These are phyloP conservation scores for Acomys russatus DNA, from an alignment of 2,797 vertebrate species.

Conservation along the genomic window DNA sequence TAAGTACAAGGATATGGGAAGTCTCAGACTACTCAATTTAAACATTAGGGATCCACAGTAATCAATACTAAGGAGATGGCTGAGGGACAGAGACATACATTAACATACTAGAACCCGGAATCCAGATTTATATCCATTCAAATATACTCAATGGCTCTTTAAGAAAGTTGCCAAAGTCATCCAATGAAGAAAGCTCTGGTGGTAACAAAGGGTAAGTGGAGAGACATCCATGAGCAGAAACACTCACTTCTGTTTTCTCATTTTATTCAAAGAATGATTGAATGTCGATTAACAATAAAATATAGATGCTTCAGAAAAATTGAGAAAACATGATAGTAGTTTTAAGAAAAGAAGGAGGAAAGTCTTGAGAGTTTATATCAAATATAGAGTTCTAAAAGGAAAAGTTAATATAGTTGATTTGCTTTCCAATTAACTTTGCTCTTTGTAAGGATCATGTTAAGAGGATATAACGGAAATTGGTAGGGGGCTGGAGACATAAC, in stretches of 20 bases:
- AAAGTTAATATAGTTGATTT: not conserved
- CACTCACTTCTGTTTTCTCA: not conserved
- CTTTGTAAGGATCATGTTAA: not conserved
- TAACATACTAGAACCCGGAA: not conserved
- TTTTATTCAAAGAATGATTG: not conserved
- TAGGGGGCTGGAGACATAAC: not conserved
- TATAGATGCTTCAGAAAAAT: not conserved
- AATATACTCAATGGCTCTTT: not conserved
- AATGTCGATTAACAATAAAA: not conserved
- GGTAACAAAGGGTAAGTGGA: not conserved
- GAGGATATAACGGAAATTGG: not conserved
- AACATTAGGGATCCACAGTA: not conserved
- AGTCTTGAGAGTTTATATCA: not conserved
- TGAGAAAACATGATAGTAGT: not conserved
- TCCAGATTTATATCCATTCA: not conserved
- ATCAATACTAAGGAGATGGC: not conserved
- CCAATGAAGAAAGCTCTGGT: not conserved
- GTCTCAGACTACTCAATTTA: not conserved
- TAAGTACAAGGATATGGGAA: not conserved
- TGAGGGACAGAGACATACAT: not conserved
- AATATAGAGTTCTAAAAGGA: not conserved
- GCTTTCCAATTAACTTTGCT: not conserved
- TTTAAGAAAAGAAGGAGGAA: not conserved
- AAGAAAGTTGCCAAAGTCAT: not conserved
- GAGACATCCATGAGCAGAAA: not conserved